Base-by-base conservation (phyloP, 2,113 vertebrate species). In the Ahaetulla prasina region DNA sequence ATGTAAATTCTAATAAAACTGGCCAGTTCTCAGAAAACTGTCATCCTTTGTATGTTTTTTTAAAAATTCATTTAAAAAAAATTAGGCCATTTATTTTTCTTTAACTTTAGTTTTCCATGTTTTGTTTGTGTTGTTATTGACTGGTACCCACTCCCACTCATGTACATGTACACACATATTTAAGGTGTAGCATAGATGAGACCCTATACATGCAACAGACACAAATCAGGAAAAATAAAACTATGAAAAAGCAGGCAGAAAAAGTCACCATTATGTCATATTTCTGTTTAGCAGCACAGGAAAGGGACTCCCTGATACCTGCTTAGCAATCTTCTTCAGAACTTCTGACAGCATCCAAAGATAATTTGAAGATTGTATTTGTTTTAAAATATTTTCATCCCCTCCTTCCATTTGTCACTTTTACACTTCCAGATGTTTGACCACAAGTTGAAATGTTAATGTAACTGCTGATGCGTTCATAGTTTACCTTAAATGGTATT, bases 1-100 rank as follows among this genome's bases (percentile, higher is more conserved):
- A 35, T 89, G 35, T 88, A 85, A 85, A 91, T 68, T 85, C 25
- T 55, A 84, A 93, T 54, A 89, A 86, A 91, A 47, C 35, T 54
- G 54, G 57, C 63, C 87, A 90, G 45, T 25, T 39, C n/a, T n/a
- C 9, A 52, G 88, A 90, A 92, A 90, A 90, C n/a, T 90, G 54
- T 39, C 25, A 60, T 90, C 50, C 8, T 85, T 85, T 85, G 25
- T 88, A 22, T 39, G 35, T 1, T 43, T 80, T 80, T 22, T 43
- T 1, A 9, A 80, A 39, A 43, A 43, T 22, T 18, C 16, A 39
- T 39, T 88, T 84, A 55, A 85, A 8, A 60, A 92, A 92, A 68
- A 63, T 4, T 23, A 20, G 80, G 63, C 57, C 45, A 22, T 35
- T 52, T 47, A 30, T 27, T 84, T 39, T 55, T 27, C 52, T 87